phyloP scores from a whole-genome alignment of 2,888 invertebrate genomes.

The Scaptomyza flava region DNA sequence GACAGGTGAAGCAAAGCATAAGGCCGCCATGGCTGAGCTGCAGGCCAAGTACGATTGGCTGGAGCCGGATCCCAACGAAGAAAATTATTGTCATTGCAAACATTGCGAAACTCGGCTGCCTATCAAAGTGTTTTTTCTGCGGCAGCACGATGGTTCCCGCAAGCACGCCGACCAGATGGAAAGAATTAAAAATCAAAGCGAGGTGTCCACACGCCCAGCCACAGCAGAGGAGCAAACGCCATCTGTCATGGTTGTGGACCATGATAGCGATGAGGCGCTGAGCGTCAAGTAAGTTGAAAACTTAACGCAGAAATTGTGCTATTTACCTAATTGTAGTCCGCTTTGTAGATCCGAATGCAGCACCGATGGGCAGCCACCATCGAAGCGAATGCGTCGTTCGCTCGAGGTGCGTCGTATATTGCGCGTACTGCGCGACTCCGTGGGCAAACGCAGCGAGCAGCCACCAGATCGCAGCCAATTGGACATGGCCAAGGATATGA shows the following conservation, averaged over 20 bases:
- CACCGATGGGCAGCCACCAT: conserved; percentile 43
- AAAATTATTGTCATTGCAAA: conserved; percentile 62
- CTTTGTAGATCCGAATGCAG: conserved; percentile 59
- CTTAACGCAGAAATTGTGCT: background rate
- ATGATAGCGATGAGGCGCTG: conserved; percentile 50
- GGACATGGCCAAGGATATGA: conserved; percentile 72
- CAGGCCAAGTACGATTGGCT: conserved; percentile 66
- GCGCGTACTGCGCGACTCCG: conserved; percentile 51
- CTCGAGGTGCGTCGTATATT: conserved; percentile 54
- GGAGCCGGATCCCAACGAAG: conserved; percentile 59
- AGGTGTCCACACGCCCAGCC: background rate
- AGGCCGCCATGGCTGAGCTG: conserved; percentile 66
- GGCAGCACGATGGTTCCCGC: conserved; percentile 62
- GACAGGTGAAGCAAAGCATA: conserved; percentile 58
- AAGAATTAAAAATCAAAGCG: background rate
- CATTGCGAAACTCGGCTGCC: conserved; percentile 60
- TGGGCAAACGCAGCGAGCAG: conserved; percentile 36
- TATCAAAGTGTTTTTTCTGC: conserved; percentile 66
- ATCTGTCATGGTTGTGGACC: conserved; percentile 32
- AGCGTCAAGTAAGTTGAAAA: conserved; percentile 61
- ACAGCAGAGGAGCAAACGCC: conserved; percentile 1
- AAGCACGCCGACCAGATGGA: conserved; percentile 53
- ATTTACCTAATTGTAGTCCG: conserved; percentile 9
- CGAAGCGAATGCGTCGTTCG: conserved; percentile 57
- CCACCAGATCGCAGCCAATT: conserved; percentile 56